Evolutionary conservation across 1,140 invertebrate genomes (phyloP).

Genomic region (Zaprionus lachaisei): DNA sequence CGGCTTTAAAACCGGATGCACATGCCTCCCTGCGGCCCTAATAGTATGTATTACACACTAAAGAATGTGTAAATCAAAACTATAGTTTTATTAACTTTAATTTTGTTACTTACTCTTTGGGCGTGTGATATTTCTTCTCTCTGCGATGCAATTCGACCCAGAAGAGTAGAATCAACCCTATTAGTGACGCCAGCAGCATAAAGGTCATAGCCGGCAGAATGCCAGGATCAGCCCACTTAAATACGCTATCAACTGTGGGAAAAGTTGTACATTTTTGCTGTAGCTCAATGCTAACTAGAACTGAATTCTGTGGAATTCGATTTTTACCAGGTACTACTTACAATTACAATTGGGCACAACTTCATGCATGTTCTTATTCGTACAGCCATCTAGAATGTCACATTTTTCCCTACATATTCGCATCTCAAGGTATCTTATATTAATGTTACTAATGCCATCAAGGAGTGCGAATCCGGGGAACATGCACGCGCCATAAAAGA

Average conservation of each 20-base stretch:
- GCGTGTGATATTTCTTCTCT: constrained; percentile 58
- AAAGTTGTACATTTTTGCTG: background rate
- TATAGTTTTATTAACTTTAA: background rate
- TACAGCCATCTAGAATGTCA: constrained; percentile 27
- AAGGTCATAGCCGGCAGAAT: constrained; percentile 57
- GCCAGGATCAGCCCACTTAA: constrained; percentile 64
- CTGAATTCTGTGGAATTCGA: background rate
- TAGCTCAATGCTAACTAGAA: background rate
- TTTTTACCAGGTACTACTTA: constrained; percentile 31
- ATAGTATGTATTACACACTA: too few relatives aligned
- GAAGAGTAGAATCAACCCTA: constrained; percentile 53
- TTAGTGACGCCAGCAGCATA: constrained; percentile 45
- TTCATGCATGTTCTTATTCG: constrained; percentile 53
- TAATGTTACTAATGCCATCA: constrained; percentile 74
- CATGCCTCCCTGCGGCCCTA: too few relatives aligned
- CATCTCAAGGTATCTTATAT: constrained; percentile 53
- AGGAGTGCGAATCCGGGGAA: constrained; percentile 71
- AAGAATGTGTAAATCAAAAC: too few relatives aligned
- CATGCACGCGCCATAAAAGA: constrained; percentile 63
- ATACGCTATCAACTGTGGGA: constrained; percentile 45
- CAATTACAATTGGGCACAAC: constrained; percentile 60
- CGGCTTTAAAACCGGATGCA: too few relatives aligned
- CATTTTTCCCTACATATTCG: constrained; percentile 55
- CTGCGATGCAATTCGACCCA: constrained; percentile 70
- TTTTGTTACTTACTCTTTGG: constrained; percentile 61